These are phyloP conservation scores for Microdon myrmicae DNA, from an alignment of 2,888 invertebrate genomes.

Conservation along the genomic window DNA sequence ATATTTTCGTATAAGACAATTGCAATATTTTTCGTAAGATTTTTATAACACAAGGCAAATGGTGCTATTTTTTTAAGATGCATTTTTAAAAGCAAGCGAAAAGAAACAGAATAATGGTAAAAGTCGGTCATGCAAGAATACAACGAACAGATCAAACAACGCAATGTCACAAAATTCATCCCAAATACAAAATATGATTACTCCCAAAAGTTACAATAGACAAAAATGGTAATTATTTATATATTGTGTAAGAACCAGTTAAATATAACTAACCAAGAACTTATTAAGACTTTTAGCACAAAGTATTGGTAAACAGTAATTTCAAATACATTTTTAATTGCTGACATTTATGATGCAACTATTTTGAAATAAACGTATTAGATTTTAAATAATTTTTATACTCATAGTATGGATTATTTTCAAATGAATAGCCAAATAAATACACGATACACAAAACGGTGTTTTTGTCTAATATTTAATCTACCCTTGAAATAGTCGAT, in stretches of 20 bases:
- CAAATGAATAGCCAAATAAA: slow-evolving; percentile 26
- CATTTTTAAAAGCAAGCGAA: too few species aligned
- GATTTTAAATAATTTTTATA: slow-evolving; percentile 33
- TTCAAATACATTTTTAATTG: slow-evolving; percentile 4
- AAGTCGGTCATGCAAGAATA: not conserved
- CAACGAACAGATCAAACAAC: not conserved
- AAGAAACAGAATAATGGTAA: too few species aligned
- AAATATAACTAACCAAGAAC: not conserved
- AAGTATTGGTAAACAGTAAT: not conserved
- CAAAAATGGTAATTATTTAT: too few species aligned
- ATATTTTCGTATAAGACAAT: slow-evolving; percentile 4
- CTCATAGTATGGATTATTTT: slow-evolving; percentile 23
- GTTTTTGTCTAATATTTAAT: too few species aligned
- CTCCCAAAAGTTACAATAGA: too few species aligned
- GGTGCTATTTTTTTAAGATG: slow-evolving; percentile 26
- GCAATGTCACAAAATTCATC: slow-evolving; percentile 18
- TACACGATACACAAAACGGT: too few species aligned
- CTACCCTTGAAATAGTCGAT: too few species aligned
- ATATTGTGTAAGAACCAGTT: too few species aligned
- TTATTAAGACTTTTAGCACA: not conserved
- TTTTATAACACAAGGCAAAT: too few species aligned
- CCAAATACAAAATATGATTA: slow-evolving; percentile 9
- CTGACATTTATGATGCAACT: not conserved
- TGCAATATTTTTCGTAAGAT: slow-evolving; percentile 22
- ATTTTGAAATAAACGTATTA: slow-evolving; percentile 29